phyloP scores from a whole-genome alignment of 2,113 vertebrate genomes.

The Mustela lutreola region DNA sequence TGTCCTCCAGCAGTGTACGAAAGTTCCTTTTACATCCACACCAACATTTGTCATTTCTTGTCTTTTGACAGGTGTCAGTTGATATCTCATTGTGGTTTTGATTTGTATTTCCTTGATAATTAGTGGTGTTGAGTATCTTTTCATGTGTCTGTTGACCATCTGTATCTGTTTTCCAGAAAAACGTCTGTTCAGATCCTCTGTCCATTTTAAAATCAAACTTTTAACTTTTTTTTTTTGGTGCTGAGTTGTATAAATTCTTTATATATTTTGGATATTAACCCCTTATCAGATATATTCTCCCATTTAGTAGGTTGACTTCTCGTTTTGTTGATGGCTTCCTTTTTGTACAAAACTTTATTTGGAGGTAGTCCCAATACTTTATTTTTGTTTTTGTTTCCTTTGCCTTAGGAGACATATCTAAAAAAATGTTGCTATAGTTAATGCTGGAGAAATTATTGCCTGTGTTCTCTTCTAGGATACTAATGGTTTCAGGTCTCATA shows the following conservation, averaged over 20 bases:
- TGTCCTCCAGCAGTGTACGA: neutral
- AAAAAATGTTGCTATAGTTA: no score
- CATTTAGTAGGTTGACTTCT: neutral
- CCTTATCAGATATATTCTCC: neutral
- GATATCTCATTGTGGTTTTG: neutral
- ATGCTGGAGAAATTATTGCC: no score
- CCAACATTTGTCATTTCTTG: neutral
- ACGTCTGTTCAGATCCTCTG: neutral
- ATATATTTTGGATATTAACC: no score
- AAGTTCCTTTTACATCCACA: neutral
- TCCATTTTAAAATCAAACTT: neutral
- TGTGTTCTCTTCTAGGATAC: no score
- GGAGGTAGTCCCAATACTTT: no score
- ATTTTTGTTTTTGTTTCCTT: no score
- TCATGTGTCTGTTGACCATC: neutral
- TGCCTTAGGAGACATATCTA: no score
- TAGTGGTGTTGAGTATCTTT: neutral
- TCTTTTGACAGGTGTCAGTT: neutral
- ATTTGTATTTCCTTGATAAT: neutral
- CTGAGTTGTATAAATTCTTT: neutral
- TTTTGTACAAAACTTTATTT: neutral
- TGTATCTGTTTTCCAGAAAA: neutral
- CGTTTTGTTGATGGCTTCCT: neutral
- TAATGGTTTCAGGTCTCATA: no score
- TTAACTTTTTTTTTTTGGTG: neutral